Conservation (phyloP, 92 coral and sea anemone species). For the Phymanthus crucifer region DNA sequence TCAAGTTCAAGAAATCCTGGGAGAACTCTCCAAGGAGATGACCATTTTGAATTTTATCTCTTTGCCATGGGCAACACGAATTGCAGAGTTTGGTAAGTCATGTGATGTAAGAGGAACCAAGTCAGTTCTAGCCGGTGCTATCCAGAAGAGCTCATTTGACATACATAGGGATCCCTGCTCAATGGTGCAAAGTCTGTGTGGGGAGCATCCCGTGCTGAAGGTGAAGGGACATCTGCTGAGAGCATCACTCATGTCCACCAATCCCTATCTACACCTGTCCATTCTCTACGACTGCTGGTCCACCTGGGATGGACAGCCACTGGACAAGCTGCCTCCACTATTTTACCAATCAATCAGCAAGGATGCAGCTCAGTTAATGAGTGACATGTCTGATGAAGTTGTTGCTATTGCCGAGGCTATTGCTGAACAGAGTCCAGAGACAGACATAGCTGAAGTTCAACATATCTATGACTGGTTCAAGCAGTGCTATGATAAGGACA, state of each 20-base stretch:
- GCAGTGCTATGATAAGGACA: constrained; percentile 30
- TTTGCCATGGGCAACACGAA: constrained; percentile 63
- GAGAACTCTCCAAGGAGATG: constrained; percentile 38
- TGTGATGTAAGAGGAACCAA: constrained; percentile 51
- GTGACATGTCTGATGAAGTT: constrained; percentile 41
- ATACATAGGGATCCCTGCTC: constrained; percentile 43
- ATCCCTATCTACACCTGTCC: constrained; percentile 47
- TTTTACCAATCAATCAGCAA: constrained; percentile 58
- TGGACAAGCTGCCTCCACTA: constrained; percentile 49
- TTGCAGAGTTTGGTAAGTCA: constrained; percentile 43
- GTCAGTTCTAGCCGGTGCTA: constrained; percentile 41
- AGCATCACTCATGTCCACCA: constrained; percentile 44
- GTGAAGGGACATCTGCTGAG: constrained; percentile 54
- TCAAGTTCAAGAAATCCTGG: constrained; percentile 39
- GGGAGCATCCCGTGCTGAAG: constrained; percentile 32
- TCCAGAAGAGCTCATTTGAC: constrained; percentile 26
- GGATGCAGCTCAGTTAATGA: constrained; percentile 43
- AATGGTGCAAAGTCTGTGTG: constrained; percentile 46
- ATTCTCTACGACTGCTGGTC: constrained; percentile 56
- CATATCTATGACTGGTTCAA: constrained; percentile 36
- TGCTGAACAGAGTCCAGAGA: constrained; percentile 23
- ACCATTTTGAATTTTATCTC: constrained; percentile 62
- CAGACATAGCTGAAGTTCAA: constrained; percentile 22
- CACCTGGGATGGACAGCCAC: constrained; percentile 58
- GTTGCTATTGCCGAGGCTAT: constrained; percentile 33